These are phyloP conservation scores for Propithecus perrieri DNA, from an alignment of 2,797 vertebrate species.

Conservation along the genomic window DNA sequence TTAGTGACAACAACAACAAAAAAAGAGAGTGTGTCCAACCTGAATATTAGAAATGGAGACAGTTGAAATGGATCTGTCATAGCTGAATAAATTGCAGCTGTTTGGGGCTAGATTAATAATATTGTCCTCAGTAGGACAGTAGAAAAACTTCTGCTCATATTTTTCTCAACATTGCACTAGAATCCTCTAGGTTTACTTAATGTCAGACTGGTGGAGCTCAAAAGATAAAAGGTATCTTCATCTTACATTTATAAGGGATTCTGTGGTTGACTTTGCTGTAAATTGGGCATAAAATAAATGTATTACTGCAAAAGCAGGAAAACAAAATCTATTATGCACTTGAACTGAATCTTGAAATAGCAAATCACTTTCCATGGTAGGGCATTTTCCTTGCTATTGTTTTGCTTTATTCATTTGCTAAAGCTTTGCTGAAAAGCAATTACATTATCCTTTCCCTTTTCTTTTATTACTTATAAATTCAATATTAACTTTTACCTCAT, in stretches of 20 bases:
- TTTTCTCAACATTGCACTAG: slow-evolving; percentile 30
- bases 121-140: background rate
- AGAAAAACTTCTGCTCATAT: background rate
- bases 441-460: slow-evolving; percentile 77
- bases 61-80: background rate
- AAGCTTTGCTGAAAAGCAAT: slow-evolving; percentile 81
- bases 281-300: slow-evolving; percentile 85
- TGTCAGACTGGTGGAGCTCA: slow-evolving; percentile 32
- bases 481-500: slow-evolving; percentile 70
- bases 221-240: slow-evolving; percentile 69
- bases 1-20: background rate
- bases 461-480: slow-evolving; percentile 81
- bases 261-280: slow-evolving; percentile 78
- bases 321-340: slow-evolving; percentile 83
- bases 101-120: background rate
- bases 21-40: background rate
- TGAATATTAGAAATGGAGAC: background rate
- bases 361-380: slow-evolving; percentile 81
- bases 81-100: background rate
- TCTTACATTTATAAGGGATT: slow-evolving; percentile 74
- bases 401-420: slow-evolving; percentile 73
- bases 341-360: slow-evolving; percentile 82
- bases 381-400: slow-evolving; percentile 82
- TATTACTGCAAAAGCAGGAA: slow-evolving; percentile 79
- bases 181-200: background rate